Conservation (phyloP, 1,140 invertebrate species). For the Portunus trituberculatus region DNA sequence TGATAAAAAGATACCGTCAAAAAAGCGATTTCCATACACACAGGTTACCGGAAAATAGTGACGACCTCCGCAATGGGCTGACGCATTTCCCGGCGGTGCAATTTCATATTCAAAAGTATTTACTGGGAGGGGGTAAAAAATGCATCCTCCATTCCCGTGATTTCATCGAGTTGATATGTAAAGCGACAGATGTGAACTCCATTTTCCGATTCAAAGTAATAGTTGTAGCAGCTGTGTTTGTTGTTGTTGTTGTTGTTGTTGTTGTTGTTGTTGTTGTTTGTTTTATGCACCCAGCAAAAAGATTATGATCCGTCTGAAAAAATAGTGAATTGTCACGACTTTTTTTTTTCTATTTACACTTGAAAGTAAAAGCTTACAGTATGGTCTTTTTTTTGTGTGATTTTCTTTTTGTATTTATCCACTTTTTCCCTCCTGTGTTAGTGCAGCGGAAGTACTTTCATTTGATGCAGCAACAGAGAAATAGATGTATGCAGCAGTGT, state of each 20-base stretch:
- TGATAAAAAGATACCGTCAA: too few species aligned
- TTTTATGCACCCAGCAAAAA: not conserved
- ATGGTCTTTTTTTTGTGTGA: not conserved
- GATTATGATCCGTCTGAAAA: not conserved
- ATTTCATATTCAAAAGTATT: slow-evolving; percentile 24
- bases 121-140: not conserved
- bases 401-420: too few species aligned
- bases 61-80: not conserved
- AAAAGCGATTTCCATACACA: too few species aligned
- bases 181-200: slow-evolving; percentile 18
- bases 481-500: too few species aligned
- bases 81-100: not conserved
- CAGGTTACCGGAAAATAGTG: not conserved
- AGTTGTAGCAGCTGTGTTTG: not conserved
- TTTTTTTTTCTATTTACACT: not conserved
- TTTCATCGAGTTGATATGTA: not conserved
- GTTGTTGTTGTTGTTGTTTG: not conserved
- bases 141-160: not conserved
- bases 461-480: too few species aligned
- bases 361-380: not conserved
- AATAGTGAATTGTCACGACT: not conserved
- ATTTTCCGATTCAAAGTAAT: slow-evolving; percentile 24
- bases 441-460: too few species aligned
- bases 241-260: not conserved
- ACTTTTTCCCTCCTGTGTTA: too few species aligned